Evolutionary conservation across 1,140 invertebrate genomes (phyloP), one percentile per base, ranked within the genome.

Genomic region (Melanaphis sacchari): DNA sequence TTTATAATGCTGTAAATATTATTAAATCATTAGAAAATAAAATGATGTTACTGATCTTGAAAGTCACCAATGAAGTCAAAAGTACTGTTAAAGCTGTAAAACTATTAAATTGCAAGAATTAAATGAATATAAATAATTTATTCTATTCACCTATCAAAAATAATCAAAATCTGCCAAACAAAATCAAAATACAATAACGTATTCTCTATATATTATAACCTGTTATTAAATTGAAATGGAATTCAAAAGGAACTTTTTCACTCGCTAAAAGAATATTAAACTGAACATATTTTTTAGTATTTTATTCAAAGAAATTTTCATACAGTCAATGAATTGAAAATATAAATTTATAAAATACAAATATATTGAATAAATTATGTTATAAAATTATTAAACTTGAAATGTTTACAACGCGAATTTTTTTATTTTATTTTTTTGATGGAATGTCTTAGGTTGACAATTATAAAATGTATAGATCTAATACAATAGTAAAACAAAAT

Each of bases 191-290:
- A 49, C 43, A n/a, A 46, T 41, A 84, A 40, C 26, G 9, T 4
- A 31, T 43, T 46, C 26, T 18, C 36, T 82, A 82, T 82, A 84
- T 84, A 41, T 81, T 81, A 38, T 41, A 84, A 46, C 22, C 26
- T 85, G 40, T 46, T n/a, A n/a, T 85, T n/a, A 85, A 31, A 87
- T 21, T n/a, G 1, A 36, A 87, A 2, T 6, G 24, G 1, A 36
- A 87, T 87, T 87, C 85, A n/a, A 87, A 87, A 87, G 26, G 18
- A 46, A 46, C 85, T 36, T 87, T 43, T 85, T 43, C 40, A 15
- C 82, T 43, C 3, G 15, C n/a, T 46, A 46, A 46, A n/a, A 43
- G 41, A 87, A 46, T 46, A 87, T 87, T 85, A 85, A 85, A 31
- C 26, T 41, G 18, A 31, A 84, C 31, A 46, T 15, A 31, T 85